Conservation (phyloP, 2,113 vertebrate genomes). For the Poecilia latipinna region DNA sequence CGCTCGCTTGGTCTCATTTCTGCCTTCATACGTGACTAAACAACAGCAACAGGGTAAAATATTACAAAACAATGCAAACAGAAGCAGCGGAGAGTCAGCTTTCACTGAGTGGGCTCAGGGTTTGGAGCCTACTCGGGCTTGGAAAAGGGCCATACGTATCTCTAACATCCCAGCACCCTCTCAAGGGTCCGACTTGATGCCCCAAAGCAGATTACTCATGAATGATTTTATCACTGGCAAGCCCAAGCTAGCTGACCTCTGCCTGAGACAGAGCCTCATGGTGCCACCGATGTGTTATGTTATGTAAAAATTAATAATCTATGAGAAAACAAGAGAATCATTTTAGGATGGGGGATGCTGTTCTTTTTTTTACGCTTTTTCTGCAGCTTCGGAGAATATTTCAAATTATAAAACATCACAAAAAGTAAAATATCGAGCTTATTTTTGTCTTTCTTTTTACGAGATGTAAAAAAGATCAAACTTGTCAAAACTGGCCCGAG, state of each 20-base stretch:
- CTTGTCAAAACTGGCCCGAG: too few relatives aligned
- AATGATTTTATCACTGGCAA: slow-evolving; percentile 15
- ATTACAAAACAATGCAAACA: not conserved
- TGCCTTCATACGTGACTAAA: not conserved
- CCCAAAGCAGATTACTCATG: slow-evolving; percentile 19
- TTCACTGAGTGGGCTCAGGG: not conserved
- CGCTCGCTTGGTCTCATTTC: not conserved
- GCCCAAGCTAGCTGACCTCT: slow-evolving; percentile 15
- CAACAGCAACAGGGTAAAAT: not conserved
- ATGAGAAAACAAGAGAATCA: not conserved
- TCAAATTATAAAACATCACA: not conserved
- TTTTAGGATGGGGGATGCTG: not conserved
- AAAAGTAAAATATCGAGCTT: too few relatives aligned
- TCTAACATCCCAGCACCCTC: not conserved
- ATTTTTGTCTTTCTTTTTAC: too few relatives aligned
- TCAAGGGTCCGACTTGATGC: slow-evolving; percentile 1
- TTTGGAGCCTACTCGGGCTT: not conserved
- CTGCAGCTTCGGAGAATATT: slow-evolving; percentile 1
- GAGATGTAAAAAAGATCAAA: not conserved
- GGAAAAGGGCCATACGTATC: not conserved
- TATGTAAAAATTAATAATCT: slow-evolving; percentile 6
- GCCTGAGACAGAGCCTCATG: not conserved
- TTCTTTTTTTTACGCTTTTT: not conserved
- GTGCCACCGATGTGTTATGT: not conserved
- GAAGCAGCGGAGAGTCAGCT: not conserved